Evolutionary conservation across 2,113 vertebrate species (phyloP).

Genomic region (Cichladusa arquata): DNA sequence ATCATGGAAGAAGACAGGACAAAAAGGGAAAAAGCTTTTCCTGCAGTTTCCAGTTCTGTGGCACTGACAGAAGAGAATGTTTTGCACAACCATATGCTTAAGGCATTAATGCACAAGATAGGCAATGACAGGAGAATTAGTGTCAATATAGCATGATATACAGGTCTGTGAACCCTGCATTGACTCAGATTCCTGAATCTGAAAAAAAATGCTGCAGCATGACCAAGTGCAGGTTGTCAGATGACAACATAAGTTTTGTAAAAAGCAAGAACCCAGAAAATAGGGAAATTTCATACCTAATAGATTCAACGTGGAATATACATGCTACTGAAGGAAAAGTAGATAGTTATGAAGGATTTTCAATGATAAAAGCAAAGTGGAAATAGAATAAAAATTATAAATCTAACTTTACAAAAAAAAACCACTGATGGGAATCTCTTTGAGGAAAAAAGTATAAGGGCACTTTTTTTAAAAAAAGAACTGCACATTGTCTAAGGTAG

Average conservation of each 20-base stretch:
- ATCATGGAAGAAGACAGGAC: background rate
- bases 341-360: background rate
- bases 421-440: accelerated
- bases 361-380: background rate
- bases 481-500: background rate
- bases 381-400: background rate
- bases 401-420: background rate
- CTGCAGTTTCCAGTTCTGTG: background rate
- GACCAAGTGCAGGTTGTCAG: background rate
- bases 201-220: background rate
- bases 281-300: background rate
- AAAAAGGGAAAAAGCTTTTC: background rate
- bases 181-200: background rate
- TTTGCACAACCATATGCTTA: background rate
- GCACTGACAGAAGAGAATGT: background rate
- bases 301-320: background rate
- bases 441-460: background rate
- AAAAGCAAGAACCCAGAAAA: background rate
- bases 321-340: background rate
- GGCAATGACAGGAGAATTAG: background rate
- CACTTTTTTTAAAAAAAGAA: background rate
- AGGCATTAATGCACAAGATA: background rate
- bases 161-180: background rate
- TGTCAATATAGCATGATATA: background rate
- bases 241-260: background rate